These are phyloP conservation scores for Crocodylus rhombifer DNA, from an alignment of 2,797 vertebrate species.

Conservation along the genomic window DNA sequence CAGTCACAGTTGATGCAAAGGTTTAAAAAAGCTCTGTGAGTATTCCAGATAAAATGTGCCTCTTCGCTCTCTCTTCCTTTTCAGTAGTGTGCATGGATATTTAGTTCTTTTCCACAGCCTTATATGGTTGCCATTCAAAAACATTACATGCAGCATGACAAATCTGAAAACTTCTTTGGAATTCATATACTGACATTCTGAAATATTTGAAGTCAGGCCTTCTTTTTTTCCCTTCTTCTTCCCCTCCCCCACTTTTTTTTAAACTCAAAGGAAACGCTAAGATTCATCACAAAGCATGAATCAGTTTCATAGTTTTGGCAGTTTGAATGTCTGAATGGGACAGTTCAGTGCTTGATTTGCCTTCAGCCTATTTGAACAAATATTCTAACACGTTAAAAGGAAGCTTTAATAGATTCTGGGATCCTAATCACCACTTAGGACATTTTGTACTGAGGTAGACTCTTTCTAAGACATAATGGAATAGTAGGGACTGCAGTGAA, in stretches of 20 bases:
- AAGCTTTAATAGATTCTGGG: neutral
- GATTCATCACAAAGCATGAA: neutral
- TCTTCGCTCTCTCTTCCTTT: neutral
- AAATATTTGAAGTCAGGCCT: neutral
- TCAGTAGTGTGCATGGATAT: neutral
- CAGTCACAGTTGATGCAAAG: neutral
- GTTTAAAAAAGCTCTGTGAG: neutral
- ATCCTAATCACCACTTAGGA: neutral
- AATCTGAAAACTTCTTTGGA: neutral
- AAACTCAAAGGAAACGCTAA: neutral
- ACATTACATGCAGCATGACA: neutral
- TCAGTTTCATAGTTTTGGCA: neutral
- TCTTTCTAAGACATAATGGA: neutral
- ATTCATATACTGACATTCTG: neutral
- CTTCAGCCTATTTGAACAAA: neutral
- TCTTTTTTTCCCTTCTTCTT: neutral
- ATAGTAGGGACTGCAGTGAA: too few relatives aligned
- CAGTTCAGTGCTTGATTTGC: neutral
- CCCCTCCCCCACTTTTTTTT: neutral
- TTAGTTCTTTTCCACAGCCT: neutral
- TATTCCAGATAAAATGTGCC: neutral
- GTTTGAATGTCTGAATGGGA: neutral
- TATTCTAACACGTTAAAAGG: neutral
- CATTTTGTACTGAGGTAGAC: neutral
- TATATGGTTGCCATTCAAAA: neutral